These are phyloP conservation scores for Melanostoma mellinum DNA, from an alignment of 2,888 invertebrate species.

Conservation along the genomic window DNA sequence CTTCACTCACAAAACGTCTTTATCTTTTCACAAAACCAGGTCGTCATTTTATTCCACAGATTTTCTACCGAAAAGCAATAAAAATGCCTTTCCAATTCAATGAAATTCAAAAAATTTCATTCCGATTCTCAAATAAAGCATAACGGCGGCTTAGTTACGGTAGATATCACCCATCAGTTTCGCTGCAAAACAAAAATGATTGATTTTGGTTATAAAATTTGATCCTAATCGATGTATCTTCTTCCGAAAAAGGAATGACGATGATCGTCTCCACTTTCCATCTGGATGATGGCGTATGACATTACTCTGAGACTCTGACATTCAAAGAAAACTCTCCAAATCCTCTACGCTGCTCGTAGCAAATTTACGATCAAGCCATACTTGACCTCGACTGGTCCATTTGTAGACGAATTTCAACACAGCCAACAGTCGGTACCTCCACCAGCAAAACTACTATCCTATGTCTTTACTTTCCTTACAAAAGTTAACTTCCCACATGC, in stretches of 20 bases:
- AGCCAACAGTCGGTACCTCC: neutral
- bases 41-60: neutral
- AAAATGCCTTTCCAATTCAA: conserved; percentile 16
- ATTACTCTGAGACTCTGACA: conserved; percentile 10
- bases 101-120: conserved; percentile 36
- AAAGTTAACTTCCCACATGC: conserved; percentile 44
- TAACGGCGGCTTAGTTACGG: neutral
- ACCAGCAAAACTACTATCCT: neutral
- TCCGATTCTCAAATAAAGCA: conserved; percentile 18
- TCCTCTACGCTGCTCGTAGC: conserved; percentile 4
- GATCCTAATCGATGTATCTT: conserved; percentile 58
- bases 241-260: conserved; percentile 47
- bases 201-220: conserved; percentile 55
- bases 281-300: conserved; percentile 3
- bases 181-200: conserved; percentile 55
- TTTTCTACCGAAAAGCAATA: conserved; percentile 34
- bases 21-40: conserved; percentile 17
- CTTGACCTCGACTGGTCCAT: conserved; percentile 69
- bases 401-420: conserved; percentile 16
- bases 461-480: neutral
- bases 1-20: conserved; percentile 22
- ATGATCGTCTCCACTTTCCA: conserved; percentile 58
- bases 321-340: conserved; percentile 26
- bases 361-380: conserved; percentile 69
- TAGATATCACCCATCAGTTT: neutral